These are phyloP conservation scores for Emmelina monodactyla DNA, from an alignment of 2,888 invertebrate species.

Conservation along the genomic window DNA sequence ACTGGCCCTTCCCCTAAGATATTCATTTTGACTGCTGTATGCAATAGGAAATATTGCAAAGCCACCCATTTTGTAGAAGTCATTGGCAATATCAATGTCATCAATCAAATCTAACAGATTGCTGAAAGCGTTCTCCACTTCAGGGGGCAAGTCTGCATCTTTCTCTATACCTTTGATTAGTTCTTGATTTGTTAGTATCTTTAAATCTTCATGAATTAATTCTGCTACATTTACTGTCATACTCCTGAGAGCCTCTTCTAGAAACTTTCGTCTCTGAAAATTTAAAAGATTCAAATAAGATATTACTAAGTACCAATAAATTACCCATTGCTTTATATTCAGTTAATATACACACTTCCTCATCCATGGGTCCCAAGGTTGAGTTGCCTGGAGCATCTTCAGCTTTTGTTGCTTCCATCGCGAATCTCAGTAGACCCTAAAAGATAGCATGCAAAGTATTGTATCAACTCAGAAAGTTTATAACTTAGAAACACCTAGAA, in stretches of 20 bases:
- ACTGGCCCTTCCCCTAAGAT: slow-evolving; percentile 71
- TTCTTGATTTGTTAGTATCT: slow-evolving; percentile 59
- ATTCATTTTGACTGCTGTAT: slow-evolving; percentile 67
- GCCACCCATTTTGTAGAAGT: slow-evolving; percentile 87
- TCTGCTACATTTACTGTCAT: slow-evolving; percentile 76
- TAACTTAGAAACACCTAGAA: too few species aligned
- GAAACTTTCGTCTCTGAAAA: slow-evolving; percentile 72
- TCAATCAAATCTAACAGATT: slow-evolving; percentile 74
- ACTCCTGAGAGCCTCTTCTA: slow-evolving; percentile 74
- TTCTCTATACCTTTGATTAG: slow-evolving; percentile 39
- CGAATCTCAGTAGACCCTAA: slow-evolving; percentile 73
- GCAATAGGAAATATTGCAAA: slow-evolving; percentile 75
- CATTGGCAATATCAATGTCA: slow-evolving; percentile 82
- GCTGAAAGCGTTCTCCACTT: slow-evolving; percentile 71
- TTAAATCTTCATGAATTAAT: slow-evolving; percentile 69
- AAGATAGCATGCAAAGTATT: too few species aligned
- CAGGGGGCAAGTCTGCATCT: slow-evolving; percentile 60
- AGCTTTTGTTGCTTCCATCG: slow-evolving; percentile 71
- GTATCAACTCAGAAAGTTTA: too few species aligned
- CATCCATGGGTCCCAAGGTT: slow-evolving; percentile 66
- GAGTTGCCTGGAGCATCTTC: slow-evolving; percentile 65
- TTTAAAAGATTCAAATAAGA: neutral
- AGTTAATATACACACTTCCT: slow-evolving; percentile 54
- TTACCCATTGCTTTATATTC: neutral
- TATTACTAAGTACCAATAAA: neutral